phyloP scores from a whole-genome alignment of 2,113 vertebrate genomes.

The Trematomus loennbergii region DNA sequence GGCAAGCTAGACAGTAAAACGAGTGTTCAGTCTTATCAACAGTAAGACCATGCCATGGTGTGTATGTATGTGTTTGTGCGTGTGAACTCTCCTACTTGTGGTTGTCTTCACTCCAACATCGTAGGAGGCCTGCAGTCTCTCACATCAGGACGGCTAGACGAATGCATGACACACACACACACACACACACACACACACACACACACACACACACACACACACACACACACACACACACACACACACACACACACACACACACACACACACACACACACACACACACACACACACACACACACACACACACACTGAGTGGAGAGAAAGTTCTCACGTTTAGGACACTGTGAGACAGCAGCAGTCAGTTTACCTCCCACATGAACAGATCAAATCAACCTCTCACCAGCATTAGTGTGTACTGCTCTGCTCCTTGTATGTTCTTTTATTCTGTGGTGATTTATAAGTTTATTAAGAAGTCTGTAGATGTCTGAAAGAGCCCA shows the following conservation, averaged over 20 bases:
- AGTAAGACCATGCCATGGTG: slow-evolving; percentile 8
- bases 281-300: no score
- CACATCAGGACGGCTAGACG: slow-evolving; percentile 54
- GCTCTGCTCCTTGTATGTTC: no score
- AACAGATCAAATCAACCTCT: slow-evolving; percentile 29
- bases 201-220: slow-evolving; percentile 24
- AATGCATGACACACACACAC: slow-evolving; percentile 41
- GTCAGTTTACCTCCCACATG: slow-evolving; percentile 9
- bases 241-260: slow-evolving; percentile 3
- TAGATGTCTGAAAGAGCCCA: no score
- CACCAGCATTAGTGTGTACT: neutral
- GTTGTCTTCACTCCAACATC: slow-evolving; percentile 71
- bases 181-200: slow-evolving; percentile 3
- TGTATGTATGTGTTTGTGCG: neutral
- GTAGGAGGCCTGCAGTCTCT: slow-evolving; percentile 80
- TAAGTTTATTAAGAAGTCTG: no score
- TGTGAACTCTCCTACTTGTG: slow-evolving; percentile 79
- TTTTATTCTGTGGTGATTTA: no score
- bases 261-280: no score
- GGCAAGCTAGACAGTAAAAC: neutral
- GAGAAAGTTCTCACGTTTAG: no score
- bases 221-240: slow-evolving; percentile 4
- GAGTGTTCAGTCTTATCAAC: neutral
- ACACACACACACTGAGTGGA: no score
- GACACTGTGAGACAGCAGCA: no score